Evolutionary conservation across 2,797 vertebrate genomes (phyloP), one percentile per base, ranked within the genome.

Genomic region (Podargus strigoides): DNA sequence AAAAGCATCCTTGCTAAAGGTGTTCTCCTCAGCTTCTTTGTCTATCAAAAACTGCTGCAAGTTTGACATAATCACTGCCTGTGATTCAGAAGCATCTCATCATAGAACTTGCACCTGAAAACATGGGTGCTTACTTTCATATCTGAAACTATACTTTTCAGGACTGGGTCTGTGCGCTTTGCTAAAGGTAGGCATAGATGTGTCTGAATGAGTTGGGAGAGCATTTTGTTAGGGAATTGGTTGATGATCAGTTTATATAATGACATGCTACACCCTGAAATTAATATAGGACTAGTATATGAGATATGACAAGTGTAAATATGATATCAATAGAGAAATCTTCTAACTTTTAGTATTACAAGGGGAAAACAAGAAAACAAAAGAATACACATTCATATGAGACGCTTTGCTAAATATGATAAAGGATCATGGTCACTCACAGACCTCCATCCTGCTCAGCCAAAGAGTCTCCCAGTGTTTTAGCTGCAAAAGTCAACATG

Each of bases 91-190:
- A 63, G 8, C 12, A 30, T 8, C 11, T 53, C 7, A 7, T 42
- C 16, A 17, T 3, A 49, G 18, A 66, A 24, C 11, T 6, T 39
- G 26, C 2, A 2, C 28, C 56, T 70, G 60, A 60, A 89, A 87
- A 39, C 39, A 53, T 0, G 0, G 9, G 28, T 41, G 20, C 18
- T 37, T 14, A 26, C 36, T 62, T 58, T 44, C 32, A 16, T 17
- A 1, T n/a, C 14, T 28, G 26, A n/a, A 84, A 52, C 32, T 52
- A 13, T 30, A 10, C 18, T 53, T 87, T 56, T 66, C 46, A 81
- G 44, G 30, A 34, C 39, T 37, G 18, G 8, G 16, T 64, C 46
- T 32, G 9, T 2, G 10, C 23, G 12, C 34, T 64, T 58, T 47
- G 20, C 19, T 72, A 36, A 32, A 70, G 10, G 20, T 4, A n/a